Evolutionary conservation across 2,888 invertebrate species (phyloP), one percentile per base, ranked within the genome.

Genomic region (Boloria euphrosyne): DNA sequence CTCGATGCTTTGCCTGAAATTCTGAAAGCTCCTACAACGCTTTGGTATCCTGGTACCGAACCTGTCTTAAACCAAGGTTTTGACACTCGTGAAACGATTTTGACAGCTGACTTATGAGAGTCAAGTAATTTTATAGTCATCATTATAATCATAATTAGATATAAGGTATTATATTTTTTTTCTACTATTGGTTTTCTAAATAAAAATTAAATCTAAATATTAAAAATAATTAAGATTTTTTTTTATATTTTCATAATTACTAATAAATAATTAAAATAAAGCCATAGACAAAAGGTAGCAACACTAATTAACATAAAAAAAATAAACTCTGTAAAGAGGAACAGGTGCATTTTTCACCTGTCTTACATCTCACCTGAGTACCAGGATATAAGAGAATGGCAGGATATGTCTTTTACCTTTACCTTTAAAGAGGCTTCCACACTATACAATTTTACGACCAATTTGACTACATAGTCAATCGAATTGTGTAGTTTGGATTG

Each of bases 1-100:
- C 31, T 10, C 10, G 10, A 38, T 38, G 31, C 7, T 6, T 38
- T n/a, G 50, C 50, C 43, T 31, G 49, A 38, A 64, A 70, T 68
- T 58, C 38, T 58, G 3, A 54, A 68, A 66, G 62, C 78, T 80
- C 79, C 69, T 78, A 3, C 5, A 10, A 0, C 43, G 31, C 73
- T 76, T 78, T 91, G 84, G 10, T 31, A 13, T 67, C 91, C 91
- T 90, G 72, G 88, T 92, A 85, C 68, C 51, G 62, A 71, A 87
- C 84, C 90, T 91, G 90, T 91, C 92, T 85, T 75, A 78, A 84
- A 80, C 86, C 85, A 86, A 85, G 84, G 81, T 86, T n/a, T 88
- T 91, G 91, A 91, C 87, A 86, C 77, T 80, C 82, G 85, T 90
- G 91, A 92, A 82, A 86, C 76, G 78, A 76, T 75, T 76, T 76